Conservation (phyloP, 2,113 vertebrate species). For the Melanocharis versteri region DNA sequence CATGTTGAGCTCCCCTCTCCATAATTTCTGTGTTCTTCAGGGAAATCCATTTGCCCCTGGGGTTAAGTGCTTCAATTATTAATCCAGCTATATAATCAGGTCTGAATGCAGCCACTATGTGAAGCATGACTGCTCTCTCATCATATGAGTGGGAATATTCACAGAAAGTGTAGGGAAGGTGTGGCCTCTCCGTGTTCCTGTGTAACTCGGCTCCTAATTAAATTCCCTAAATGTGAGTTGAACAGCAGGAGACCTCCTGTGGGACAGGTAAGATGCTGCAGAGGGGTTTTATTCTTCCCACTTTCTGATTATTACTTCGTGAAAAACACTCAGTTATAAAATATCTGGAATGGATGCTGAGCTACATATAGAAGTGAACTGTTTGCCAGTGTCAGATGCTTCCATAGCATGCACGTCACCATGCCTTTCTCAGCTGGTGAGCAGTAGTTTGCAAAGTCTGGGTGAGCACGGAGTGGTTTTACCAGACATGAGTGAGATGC, state of each 20-base stretch:
- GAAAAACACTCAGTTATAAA: background rate
- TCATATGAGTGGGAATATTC: background rate
- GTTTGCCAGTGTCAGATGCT: background rate
- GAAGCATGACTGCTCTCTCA: background rate
- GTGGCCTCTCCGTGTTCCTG: background rate
- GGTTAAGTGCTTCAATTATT: background rate
- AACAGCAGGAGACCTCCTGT: background rate
- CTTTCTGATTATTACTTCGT: background rate
- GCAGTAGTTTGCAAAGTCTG: conserved; percentile 43
- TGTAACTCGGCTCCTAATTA: background rate
- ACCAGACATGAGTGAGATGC: conserved; percentile 26
- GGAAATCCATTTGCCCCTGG: background rate
- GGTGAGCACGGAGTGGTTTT: conserved; percentile 3
- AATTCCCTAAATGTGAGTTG: background rate
- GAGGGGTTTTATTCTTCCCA: background rate
- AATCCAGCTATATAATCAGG: background rate
- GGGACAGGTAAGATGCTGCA: background rate
- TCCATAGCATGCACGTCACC: background rate
- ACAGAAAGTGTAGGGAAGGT: background rate
- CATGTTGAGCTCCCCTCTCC: background rate
- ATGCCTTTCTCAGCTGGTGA: conserved; percentile 27
- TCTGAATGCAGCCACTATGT: background rate
- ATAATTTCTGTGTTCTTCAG: background rate
- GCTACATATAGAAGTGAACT: background rate
- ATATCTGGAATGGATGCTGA: background rate